Evolutionary conservation across 1,140 invertebrate genomes (phyloP).

Genomic region (Heliconius himera): DNA sequence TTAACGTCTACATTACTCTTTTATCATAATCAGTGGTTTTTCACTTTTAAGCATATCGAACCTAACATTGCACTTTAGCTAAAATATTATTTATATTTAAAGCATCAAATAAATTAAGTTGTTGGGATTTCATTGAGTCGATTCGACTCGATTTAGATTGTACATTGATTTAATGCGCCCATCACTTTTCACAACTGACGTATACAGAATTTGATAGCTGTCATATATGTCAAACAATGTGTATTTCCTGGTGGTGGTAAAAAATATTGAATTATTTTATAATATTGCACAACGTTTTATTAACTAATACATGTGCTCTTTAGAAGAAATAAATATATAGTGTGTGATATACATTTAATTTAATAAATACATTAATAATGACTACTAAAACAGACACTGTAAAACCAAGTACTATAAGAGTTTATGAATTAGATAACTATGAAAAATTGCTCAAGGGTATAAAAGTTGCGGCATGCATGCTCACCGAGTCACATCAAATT

Average conservation of each 20-base stretch:
- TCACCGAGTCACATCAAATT: slow-evolving; percentile 78
- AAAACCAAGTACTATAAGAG: slow-evolving; percentile 74
- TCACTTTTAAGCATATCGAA: no score
- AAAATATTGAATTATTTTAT: neutral
- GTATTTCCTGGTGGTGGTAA: neutral
- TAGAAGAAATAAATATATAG: neutral
- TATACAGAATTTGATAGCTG: neutral
- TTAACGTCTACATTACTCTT: no score
- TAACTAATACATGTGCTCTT: neutral
- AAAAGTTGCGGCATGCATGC: slow-evolving; percentile 84
- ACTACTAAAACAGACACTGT: slow-evolving; percentile 57
- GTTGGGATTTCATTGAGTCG: neutral
- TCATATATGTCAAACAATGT: neutral
- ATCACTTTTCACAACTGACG: neutral
- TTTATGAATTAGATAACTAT: slow-evolving; percentile 82
- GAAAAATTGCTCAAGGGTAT: slow-evolving; percentile 81
- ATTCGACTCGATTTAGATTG: neutral
- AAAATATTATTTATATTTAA: neutral
- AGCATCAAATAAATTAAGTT: neutral
- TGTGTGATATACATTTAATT: neutral
- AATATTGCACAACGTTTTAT: slow-evolving; percentile 1
- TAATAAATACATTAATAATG: slow-evolving; percentile 46
- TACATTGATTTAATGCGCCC: neutral
- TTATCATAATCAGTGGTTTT: no score
- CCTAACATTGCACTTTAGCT: no score